phyloP scores from a whole-genome alignment of 2,888 invertebrate genomes.

The Lasioglossum figueresi region DNA sequence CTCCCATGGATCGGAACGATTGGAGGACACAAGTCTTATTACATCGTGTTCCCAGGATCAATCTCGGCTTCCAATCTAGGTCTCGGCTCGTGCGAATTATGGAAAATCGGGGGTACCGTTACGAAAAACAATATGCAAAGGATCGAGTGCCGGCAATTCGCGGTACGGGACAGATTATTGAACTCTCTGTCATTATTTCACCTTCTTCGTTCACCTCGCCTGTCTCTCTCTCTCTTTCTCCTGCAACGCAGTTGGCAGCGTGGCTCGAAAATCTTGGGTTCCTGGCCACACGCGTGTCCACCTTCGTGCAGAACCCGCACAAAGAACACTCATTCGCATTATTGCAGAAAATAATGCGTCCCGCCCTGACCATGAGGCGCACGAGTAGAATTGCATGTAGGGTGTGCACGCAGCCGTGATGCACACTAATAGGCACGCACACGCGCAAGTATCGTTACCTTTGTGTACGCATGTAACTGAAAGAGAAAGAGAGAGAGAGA shows the following conservation, averaged over 20 bases:
- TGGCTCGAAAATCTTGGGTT: slow-evolving; percentile 26
- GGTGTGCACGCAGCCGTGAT: slow-evolving; percentile 75
- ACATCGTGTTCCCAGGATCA: not conserved
- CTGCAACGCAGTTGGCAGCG: not conserved
- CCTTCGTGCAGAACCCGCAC: slow-evolving; percentile 41
- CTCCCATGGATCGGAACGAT: not conserved
- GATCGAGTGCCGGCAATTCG: not conserved
- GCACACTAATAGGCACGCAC: slow-evolving; percentile 63
- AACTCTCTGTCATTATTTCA: not conserved
- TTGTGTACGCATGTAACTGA: slow-evolving; percentile 32
- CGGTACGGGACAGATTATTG: slow-evolving; percentile 24
- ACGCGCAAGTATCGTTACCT: slow-evolving; percentile 32
- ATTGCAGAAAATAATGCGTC: slow-evolving; percentile 65
- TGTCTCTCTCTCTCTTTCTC: not conserved
- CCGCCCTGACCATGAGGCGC: slow-evolving; percentile 68
- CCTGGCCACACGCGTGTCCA: slow-evolving; percentile 47
- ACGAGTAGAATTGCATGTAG: slow-evolving; percentile 63
- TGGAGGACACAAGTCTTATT: not conserved
- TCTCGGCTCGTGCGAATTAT: not conserved
- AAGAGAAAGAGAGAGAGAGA: slow-evolving; percentile 10
- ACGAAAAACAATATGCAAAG: slow-evolving; percentile 15
- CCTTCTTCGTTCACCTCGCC: not conserved
- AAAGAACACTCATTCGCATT: slow-evolving; percentile 59
- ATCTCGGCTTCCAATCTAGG: not conserved
- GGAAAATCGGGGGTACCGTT: slow-evolving; percentile 26